Conservation (phyloP, 2,113 vertebrate genomes). For the Oryzias melastigma region DNA sequence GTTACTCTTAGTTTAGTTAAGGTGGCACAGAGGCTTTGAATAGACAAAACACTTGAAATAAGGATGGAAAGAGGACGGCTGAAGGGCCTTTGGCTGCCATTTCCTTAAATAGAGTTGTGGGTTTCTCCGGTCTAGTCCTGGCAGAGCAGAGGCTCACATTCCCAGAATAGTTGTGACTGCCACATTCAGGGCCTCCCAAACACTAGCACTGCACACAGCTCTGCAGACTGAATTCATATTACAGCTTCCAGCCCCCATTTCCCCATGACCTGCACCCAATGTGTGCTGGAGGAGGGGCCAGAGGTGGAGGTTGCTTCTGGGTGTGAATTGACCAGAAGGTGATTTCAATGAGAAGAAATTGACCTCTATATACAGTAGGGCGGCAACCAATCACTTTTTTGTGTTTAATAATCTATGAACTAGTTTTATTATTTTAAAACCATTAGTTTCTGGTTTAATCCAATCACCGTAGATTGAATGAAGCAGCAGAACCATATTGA, state of each 20-base stretch:
- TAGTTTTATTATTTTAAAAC: no score
- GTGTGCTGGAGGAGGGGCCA: conserved; percentile 25
- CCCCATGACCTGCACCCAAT: conserved; percentile 20
- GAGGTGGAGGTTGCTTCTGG: conserved; percentile 19
- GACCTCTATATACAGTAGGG: no score
- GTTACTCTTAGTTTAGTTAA: conserved; percentile 16
- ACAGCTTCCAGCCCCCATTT: conserved; percentile 9
- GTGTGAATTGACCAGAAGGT: no score
- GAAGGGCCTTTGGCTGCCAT: conserved; percentile 62
- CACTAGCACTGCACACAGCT: conserved; percentile 35
- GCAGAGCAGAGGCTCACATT: conserved; percentile 70
- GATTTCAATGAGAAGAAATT: no score
- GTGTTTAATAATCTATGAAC: no score
- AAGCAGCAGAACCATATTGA: no score
- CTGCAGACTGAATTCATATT: conserved; percentile 50
- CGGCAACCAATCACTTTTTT: no score
- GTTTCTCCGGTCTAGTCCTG: conserved; percentile 59
- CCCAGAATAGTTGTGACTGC: conserved; percentile 67
- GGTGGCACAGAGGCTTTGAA: conserved; percentile 34
- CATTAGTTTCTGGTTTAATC: no score
- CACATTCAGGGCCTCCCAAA: conserved; percentile 56
- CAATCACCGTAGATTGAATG: no score
- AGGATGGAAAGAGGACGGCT: conserved; percentile 27
- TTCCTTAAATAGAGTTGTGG: conserved; percentile 78
- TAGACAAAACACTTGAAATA: conserved; percentile 25